Evolutionary conservation across 2,888 invertebrate species (phyloP).

Genomic region (Drosophila ustulata): DNA sequence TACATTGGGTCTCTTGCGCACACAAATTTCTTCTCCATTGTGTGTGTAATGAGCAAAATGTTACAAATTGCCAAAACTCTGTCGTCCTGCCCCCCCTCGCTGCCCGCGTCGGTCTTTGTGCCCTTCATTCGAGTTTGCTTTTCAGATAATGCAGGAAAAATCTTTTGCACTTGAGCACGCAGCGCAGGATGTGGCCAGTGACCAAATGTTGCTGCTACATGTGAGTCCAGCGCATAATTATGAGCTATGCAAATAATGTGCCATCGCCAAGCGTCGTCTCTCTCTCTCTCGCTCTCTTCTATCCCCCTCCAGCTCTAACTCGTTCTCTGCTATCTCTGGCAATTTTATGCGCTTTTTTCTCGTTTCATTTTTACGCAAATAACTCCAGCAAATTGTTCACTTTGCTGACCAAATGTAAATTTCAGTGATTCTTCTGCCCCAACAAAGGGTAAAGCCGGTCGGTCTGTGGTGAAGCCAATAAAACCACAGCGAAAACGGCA

Average conservation of each 20-base stretch:
- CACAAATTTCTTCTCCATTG: slow-evolving; percentile 16
- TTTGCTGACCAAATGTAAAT: slow-evolving; percentile 65
- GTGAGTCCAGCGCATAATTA: slow-evolving; percentile 62
- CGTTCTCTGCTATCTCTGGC: background rate
- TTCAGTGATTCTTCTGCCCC: slow-evolving; percentile 12
- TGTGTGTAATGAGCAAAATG: slow-evolving; percentile 73
- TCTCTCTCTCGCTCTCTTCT: background rate
- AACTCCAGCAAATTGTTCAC: slow-evolving; percentile 72
- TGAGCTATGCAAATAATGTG: slow-evolving; percentile 74
- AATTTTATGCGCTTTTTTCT: slow-evolving; percentile 17
- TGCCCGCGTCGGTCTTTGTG: slow-evolving; percentile 13
- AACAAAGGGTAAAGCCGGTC: slow-evolving; percentile 12
- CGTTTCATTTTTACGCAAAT: slow-evolving; percentile 68
- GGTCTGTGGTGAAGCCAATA: slow-evolving; percentile 14
- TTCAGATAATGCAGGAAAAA: slow-evolving; percentile 68
- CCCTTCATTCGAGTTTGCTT: slow-evolving; percentile 39
- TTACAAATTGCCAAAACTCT: slow-evolving; percentile 75
- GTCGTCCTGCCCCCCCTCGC: background rate
- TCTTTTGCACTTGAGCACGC: slow-evolving; percentile 68
- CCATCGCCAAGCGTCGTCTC: slow-evolving; percentile 1
- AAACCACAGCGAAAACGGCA: slow-evolving; percentile 14
- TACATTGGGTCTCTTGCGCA: background rate
- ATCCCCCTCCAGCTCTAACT: background rate
- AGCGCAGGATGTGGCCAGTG: slow-evolving; percentile 31
- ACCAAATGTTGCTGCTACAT: slow-evolving; percentile 26